Conservation (phyloP, 1,140 invertebrate genomes). For the Lerema accius region DNA sequence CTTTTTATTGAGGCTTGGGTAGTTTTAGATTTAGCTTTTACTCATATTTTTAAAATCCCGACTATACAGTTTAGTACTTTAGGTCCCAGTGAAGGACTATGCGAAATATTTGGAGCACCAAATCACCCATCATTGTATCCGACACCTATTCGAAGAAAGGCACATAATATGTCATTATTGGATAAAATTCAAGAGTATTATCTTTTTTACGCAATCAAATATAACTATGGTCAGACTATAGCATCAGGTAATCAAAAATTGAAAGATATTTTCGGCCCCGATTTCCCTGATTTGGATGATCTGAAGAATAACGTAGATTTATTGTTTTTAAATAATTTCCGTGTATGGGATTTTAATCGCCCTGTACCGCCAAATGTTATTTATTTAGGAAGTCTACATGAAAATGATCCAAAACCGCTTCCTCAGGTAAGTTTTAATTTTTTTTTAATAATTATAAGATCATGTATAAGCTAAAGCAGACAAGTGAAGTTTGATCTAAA, state of each 20-base stretch:
- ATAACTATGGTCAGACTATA: constrained; percentile 63
- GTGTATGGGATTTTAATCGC: constrained; percentile 65
- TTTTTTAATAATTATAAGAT: too few species aligned
- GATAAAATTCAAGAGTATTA: constrained; percentile 1
- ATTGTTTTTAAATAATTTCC: constrained; percentile 82
- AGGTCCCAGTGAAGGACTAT: constrained; percentile 36
- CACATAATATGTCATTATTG: constrained; percentile 35
- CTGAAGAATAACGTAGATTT: constrained; percentile 79
- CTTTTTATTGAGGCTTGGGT: constrained; percentile 47
- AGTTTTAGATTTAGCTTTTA: constrained; percentile 35
- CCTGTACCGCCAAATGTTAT: constrained; percentile 74
- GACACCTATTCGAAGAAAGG: constrained; percentile 16
- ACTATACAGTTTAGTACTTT: constrained; percentile 53
- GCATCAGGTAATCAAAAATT: constrained; percentile 35
- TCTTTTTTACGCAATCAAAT: constrained; percentile 15
- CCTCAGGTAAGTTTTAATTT: constrained; percentile 47
- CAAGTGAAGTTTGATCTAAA: too few species aligned
- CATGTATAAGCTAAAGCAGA: too few species aligned
- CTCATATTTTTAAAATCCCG: constrained; percentile 51
- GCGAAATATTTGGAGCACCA: constrained; percentile 39
- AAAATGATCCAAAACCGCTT: constrained; percentile 53
- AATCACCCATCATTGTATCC: constrained; percentile 43
- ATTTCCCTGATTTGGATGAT: constrained; percentile 61
- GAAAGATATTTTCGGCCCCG: constrained; percentile 61
- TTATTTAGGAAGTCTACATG: constrained; percentile 77